phyloP scores from a whole-genome alignment of 2,113 vertebrate species.

The Sigmodon hispidus region DNA sequence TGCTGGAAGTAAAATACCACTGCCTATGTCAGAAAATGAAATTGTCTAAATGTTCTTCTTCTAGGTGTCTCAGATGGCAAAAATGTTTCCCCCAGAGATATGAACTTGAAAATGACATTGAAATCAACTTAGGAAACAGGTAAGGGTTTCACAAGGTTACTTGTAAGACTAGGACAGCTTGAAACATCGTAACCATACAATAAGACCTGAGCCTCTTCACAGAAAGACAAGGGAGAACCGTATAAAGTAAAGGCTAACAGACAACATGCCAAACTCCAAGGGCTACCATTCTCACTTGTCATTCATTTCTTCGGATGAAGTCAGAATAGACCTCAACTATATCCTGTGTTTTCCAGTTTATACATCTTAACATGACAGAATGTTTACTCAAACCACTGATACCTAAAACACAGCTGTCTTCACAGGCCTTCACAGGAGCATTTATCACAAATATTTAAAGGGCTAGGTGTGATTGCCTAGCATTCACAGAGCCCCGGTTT shows the following conservation, averaged over 20 bases:
- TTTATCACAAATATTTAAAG: neutral
- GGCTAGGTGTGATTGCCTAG: neutral
- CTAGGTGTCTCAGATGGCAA: neutral
- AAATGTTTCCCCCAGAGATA: neutral
- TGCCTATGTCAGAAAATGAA: conserved; percentile 27
- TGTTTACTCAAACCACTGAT: neutral
- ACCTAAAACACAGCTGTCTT: neutral
- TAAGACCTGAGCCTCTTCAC: neutral
- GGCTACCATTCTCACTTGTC: too few species aligned
- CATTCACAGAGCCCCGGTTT: neutral
- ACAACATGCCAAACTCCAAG: neutral
- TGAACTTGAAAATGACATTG: conserved; percentile 17
- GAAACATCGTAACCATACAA: neutral
- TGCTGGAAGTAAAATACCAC: conserved; percentile 5
- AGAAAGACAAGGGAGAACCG: neutral
- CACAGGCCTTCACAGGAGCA: too few species aligned
- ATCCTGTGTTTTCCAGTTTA: neutral
- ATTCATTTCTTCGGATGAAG: neutral
- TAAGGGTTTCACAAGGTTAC: neutral
- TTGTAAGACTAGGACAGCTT: neutral
- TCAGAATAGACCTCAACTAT: neutral
- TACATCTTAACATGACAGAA: neutral
- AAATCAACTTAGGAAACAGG: conserved; percentile 30
- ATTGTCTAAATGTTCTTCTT: conserved; percentile 28
- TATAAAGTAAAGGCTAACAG: neutral